Conservation (phyloP, 2,797 vertebrate genomes). For the Argentina silus region DNA sequence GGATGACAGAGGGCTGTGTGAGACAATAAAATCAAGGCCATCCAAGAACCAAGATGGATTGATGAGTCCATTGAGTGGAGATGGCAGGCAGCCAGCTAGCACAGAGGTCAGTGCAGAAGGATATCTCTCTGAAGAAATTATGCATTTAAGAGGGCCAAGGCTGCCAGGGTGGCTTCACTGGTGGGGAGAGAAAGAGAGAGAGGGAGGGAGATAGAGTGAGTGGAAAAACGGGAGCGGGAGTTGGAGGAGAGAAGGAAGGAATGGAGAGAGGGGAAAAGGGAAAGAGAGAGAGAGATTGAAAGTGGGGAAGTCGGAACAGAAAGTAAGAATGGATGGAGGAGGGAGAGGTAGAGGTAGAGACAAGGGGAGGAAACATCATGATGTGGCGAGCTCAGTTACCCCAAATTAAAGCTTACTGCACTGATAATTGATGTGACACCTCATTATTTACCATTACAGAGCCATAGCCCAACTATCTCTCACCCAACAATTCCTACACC, state of each 20-base stretch:
- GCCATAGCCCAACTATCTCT: conserved; percentile 12
- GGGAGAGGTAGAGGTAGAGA: conserved; percentile 23
- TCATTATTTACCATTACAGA: conserved; percentile 40
- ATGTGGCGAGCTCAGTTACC: conserved; percentile 54
- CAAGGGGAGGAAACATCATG: conserved; percentile 6
- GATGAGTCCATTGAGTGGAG: conserved; percentile 80
- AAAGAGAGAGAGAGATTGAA: conserved; percentile 24
- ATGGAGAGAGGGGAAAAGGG: conserved; percentile 39
- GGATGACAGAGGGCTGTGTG: conserved; percentile 73
- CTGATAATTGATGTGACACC: conserved; percentile 62
- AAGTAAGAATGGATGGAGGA: conserved; percentile 30
- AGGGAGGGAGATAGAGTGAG: conserved; percentile 47
- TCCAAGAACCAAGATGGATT: conserved; percentile 80
- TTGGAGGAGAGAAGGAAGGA: conserved; percentile 53
- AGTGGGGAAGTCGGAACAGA: not conserved
- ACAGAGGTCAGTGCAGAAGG: conserved; percentile 79
- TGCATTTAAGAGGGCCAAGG: conserved; percentile 81
- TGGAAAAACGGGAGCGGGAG: not conserved
- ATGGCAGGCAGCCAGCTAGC: conserved; percentile 77
- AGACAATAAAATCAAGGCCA: conserved; percentile 83
- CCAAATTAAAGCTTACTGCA: conserved; percentile 53
- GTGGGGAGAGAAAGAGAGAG: conserved; percentile 49
- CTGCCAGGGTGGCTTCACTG: no score
- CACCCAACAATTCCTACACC: not conserved
- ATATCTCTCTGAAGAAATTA: conserved; percentile 79